Evolutionary conservation across 2,113 vertebrate genomes (phyloP), one percentile per base, ranked within the genome.

Genomic region (Etheostoma spectabile): DNA sequence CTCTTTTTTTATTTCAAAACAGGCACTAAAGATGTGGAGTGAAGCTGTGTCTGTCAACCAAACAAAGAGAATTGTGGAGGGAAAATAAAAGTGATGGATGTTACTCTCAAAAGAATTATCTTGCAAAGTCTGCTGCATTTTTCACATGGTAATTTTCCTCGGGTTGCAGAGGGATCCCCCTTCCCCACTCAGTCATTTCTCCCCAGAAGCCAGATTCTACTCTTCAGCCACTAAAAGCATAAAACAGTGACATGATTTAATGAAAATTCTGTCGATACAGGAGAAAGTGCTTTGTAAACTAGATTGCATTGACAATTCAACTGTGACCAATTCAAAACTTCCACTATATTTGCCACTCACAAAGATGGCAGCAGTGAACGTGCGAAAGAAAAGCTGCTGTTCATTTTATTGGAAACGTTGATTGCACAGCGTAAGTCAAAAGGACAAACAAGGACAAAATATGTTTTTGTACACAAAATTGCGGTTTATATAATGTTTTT

Each of bases 91-190:
- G 56, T 83, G 78, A 88, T 89, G 74, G 79, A 91, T 89, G 83
- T 77, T 88, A 56, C 64, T 72, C 75, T 61, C 59, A 45, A 38
- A 80, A 48, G 59, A 80, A 81, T 89, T 85, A 86, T 88, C 80
- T 83, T 80, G 77, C 86, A 81, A 70, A 88, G 79, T 81, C 74
- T 64, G 63, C 15, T 0, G 24, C 77, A 69, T 85, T 86, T 82
- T 87, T 82, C 60, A 74, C 62, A 82, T 77, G 63, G 84, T 88
- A 82, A 84, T 88, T 87, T 86, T 80, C 51, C 65, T 84, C 62
- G n/a, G 13, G 24, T 67, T 35, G 11, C 64, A 72, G 52, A 83
- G 82, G 83, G 79, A 73, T 42, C 38, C 38, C 38, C 77, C 85
- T 80, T 85, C 49, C 55, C 51, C 55, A 74, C 76, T 80, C 77